Percentiles rank a stretch among this genome's conserved stretches.
Evolutionary conservation across 37 sponge, comb jelly and placozoan genomes (phyloP).

Genomic region (Oscarella lobularis): DNA sequence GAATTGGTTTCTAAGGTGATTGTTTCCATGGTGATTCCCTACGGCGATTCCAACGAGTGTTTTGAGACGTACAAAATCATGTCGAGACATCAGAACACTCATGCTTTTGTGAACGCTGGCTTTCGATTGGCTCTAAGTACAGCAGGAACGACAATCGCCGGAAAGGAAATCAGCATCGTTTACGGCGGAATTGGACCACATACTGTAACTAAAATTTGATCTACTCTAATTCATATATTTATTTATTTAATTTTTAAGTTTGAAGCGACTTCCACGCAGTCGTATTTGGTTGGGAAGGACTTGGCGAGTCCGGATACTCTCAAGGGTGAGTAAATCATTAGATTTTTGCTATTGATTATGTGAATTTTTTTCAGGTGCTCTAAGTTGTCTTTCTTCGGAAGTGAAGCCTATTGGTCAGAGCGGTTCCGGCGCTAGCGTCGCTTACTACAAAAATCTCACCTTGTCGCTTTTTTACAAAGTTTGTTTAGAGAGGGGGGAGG

Average conservation of each 20-base stretch:
- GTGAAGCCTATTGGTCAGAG: no score
- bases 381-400: no score
- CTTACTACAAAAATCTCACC: conserved; percentile 46
- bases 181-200: conserved; percentile 51
- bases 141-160: conserved; percentile 13
- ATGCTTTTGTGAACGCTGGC: conserved; percentile 64
- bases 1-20: no score
- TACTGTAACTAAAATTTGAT: no score
- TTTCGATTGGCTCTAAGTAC: conserved; percentile 34
- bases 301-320: conserved; percentile 32
- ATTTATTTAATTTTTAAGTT: conserved; percentile 15
- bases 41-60: background rate
- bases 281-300: conserved; percentile 22
- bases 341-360: no score
- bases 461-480: conserved; percentile 67
- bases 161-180: conserved; percentile 24
- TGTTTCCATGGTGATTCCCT: conserved; percentile 42
- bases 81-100: conserved; percentile 55
- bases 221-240: no score
- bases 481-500: conserved; percentile 5
- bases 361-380: no score
- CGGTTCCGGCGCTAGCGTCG: no score
- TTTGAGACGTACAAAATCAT: conserved; percentile 56
- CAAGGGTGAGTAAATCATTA: conserved; percentile 21
- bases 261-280: conserved; percentile 23